These are phyloP conservation scores for Amaurobius ferox DNA, from an alignment of 2,888 invertebrate genomes.

Conservation along the genomic window DNA sequence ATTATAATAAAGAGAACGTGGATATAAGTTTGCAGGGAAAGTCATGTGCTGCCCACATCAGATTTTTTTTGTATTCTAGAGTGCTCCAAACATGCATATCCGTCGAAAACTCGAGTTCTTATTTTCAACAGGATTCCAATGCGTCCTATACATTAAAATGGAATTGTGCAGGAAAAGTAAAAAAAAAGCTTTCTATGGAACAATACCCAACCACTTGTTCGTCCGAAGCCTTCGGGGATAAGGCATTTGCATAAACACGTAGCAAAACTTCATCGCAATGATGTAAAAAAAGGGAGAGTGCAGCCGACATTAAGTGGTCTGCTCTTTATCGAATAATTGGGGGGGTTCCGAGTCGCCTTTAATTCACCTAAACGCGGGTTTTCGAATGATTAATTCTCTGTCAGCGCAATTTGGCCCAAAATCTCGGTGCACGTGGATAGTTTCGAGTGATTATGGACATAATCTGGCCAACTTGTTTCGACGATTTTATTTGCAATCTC, in stretches of 20 bases:
- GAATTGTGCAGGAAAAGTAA: too few relatives aligned
- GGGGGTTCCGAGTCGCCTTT: constrained; percentile 47
- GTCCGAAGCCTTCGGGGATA: background rate
- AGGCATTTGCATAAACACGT: constrained; percentile 15
- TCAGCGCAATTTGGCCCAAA: constrained; percentile 44
- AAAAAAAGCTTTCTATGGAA: background rate
- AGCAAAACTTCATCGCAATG: background rate
- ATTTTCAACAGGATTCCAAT: too few relatives aligned
- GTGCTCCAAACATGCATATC: too few relatives aligned
- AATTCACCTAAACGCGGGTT: constrained; percentile 65
- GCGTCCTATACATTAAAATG: too few relatives aligned
- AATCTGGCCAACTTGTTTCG: constrained; percentile 3
- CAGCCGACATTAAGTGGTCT: background rate
- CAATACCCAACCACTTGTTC: background rate
- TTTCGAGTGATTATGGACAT: constrained; percentile 7
- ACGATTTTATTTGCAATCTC: constrained; percentile 8
- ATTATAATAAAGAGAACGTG: too few relatives aligned
- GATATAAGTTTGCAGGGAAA: too few relatives aligned
- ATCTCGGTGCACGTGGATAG: background rate
- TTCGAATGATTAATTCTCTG: constrained; percentile 62
- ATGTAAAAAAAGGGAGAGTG: constrained; percentile 8
- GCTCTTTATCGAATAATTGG: constrained; percentile 67
- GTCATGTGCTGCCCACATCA: too few relatives aligned
- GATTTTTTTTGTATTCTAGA: too few relatives aligned
- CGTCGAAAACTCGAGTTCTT: too few relatives aligned